These are phyloP conservation scores for Blastobasis lacticolella DNA, from an alignment of 2,888 invertebrate genomes.

Conservation along the genomic window DNA sequence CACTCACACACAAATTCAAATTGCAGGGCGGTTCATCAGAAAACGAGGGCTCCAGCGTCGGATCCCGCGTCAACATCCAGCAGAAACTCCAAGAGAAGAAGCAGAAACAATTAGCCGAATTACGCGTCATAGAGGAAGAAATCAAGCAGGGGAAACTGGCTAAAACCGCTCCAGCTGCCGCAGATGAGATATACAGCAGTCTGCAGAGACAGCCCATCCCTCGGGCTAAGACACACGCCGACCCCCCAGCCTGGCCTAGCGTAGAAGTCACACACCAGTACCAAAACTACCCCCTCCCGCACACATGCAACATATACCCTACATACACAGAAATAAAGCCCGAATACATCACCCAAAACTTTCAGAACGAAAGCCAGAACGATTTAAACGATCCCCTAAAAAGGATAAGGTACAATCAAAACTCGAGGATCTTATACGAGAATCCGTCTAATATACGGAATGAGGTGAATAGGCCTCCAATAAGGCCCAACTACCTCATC, in stretches of 20 bases:
- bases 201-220: slow-evolving; percentile 79
- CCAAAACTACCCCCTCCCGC: slow-evolving; percentile 61
- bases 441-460: slow-evolving; percentile 43
- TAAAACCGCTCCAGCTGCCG: slow-evolving; percentile 67
- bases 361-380: slow-evolving; percentile 23
- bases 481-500: slow-evolving; percentile 47
- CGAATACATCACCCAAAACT: slow-evolving; percentile 40
- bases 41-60: slow-evolving; percentile 83
- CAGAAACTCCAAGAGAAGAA: slow-evolving; percentile 92
- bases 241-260: slow-evolving; percentile 69
- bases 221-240: slow-evolving; percentile 78
- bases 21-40: slow-evolving; percentile 78
- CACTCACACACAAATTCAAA: background rate
- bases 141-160: slow-evolving; percentile 87
- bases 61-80: slow-evolving; percentile 87
- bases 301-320: slow-evolving; percentile 54
- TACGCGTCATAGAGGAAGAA: slow-evolving; percentile 86
- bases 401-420: slow-evolving; percentile 37
- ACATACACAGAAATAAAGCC: slow-evolving; percentile 62
- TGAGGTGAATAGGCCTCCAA: slow-evolving; percentile 36
- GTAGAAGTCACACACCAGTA: slow-evolving; percentile 62
- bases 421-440: slow-evolving; percentile 50
- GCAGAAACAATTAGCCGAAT: slow-evolving; percentile 88
- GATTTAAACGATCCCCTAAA: slow-evolving; percentile 29
- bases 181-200: slow-evolving; percentile 72